Base-by-base conservation (phyloP, 2,113 vertebrate genomes). In the Symphodus melops region DNA sequence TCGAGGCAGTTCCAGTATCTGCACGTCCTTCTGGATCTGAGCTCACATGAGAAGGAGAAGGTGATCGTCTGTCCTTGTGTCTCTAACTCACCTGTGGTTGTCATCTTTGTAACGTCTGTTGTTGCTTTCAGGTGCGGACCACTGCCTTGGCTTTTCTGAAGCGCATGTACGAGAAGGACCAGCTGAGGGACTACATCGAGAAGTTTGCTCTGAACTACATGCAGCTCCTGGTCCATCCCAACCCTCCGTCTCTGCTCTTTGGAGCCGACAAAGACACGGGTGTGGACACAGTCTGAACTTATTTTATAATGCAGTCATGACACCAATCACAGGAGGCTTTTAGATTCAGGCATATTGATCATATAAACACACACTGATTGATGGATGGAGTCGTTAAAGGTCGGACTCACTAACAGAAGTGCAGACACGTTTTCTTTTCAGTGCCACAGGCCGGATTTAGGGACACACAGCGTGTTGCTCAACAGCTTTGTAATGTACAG, bases 31-130 rank as follows among this genome's bases (percentile, higher is more conserved):
- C 91, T 99, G 52, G 96, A 99, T 77, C 95, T 99, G 80, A 98
- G 97, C 93, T 98, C 97, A 1, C 96, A 98, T 0, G 96, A 99
- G 63, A 98, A 98, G 77, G 97, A 98, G 84, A 98, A 98, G 95
- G 97, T 98, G 42, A 9, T 46, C 9, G 59, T 16, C 5, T n/a
- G 0, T 48, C 44, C 0, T 14, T 13, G 9, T 48, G 17, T 12
- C 20, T 17, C 36, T 58, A 2, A 0, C 9, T n/a, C 9, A 4
- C 19, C 7, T 19, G 46, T 41, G 13, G 25, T 44, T 9, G 13
- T 36, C 9, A 8, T 17, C 8, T 33, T 41, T 42, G 14, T 3
- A n/a, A 2, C 46, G 1, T 11, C 33, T n/a, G 11, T 44, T 59
- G 41, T 61, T 19, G 41, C 95, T 93, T 78, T 23, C 71, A 99